Evolutionary conservation across 2,888 invertebrate species (phyloP).

Genomic region (Odontothrips loti): DNA sequence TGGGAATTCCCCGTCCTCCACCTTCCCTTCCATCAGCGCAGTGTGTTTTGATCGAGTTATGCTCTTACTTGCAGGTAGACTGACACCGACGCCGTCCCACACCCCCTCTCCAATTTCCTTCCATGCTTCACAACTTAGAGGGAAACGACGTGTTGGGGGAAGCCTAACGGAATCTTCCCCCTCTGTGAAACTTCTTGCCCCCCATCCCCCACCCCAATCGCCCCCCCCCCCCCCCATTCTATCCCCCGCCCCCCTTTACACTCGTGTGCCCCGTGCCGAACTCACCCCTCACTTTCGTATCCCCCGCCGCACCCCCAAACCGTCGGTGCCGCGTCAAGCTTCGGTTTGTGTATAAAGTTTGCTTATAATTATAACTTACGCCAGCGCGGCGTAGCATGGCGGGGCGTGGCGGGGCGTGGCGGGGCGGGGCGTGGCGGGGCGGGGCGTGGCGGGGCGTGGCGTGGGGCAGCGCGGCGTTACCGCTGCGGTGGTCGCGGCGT

Average conservation of each 20-base stretch:
- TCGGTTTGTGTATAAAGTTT: constrained; percentile 26
- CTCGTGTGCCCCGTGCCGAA: too few species aligned
- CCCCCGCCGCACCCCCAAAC: neutral
- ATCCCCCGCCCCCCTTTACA: too few species aligned
- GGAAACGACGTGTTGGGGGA: too few species aligned
- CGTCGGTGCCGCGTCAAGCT: neutral
- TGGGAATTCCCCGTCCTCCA: too few species aligned
- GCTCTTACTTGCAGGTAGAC: neutral
- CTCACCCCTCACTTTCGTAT: neutral
- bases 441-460: neutral
- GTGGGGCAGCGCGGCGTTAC: neutral
- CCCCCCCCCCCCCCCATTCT: neutral
- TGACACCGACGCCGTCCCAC: neutral
- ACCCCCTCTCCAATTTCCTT: too few species aligned
- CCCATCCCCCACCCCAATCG: neutral
- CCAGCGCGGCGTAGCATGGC: neutral
- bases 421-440: neutral
- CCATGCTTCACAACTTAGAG: too few species aligned
- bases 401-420: neutral
- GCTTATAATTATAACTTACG: constrained; percentile 27
- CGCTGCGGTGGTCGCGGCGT: neutral
- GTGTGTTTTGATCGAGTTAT: constrained; percentile 4
- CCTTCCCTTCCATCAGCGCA: neutral
- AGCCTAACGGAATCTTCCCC: too few species aligned
- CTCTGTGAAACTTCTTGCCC: neutral